These are phyloP conservation scores for Trichogramma pretiosum DNA, from an alignment of 1,140 invertebrate species.

Conservation along the genomic window DNA sequence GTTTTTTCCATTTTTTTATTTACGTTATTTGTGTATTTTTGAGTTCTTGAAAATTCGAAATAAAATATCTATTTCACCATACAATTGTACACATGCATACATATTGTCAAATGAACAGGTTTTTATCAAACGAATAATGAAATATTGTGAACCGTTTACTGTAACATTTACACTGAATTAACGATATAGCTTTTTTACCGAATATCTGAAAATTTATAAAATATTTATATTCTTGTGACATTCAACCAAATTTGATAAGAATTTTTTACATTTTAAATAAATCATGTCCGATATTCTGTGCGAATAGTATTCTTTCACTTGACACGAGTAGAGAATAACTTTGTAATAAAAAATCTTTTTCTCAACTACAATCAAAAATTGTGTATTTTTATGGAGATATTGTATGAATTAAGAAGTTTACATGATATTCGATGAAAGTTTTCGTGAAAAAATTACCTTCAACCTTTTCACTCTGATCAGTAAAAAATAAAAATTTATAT, in stretches of 20 bases:
- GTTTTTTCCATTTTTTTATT: slow-evolving; percentile 16
- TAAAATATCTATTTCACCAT: slow-evolving; percentile 8
- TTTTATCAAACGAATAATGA: no score
- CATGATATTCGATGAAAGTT: no score
- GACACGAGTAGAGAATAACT: background rate
- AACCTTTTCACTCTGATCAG: no score
- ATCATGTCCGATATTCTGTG: background rate
- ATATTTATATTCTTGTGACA: background rate
- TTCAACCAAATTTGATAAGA: slow-evolving; percentile 1
- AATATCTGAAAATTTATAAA: background rate
- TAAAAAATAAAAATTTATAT: no score
- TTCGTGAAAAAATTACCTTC: no score
- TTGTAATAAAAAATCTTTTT: slow-evolving; percentile 4
- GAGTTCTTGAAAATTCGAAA: slow-evolving; percentile 6
- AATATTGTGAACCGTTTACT: no score
- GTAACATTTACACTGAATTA: background rate
- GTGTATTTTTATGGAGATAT: slow-evolving; percentile 5
- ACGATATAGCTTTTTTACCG: no score
- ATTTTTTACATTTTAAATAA: background rate
- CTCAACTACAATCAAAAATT: slow-evolving; percentile 1
- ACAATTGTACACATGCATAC: no score
- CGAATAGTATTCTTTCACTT: slow-evolving; percentile 6
- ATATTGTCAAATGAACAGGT: slow-evolving; percentile 2
- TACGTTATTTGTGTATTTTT: slow-evolving; percentile 9
- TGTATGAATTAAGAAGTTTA: slow-evolving; percentile 8